phyloP scores from a whole-genome alignment of 1,140 invertebrate genomes.

The Drosophila tropicalis region DNA sequence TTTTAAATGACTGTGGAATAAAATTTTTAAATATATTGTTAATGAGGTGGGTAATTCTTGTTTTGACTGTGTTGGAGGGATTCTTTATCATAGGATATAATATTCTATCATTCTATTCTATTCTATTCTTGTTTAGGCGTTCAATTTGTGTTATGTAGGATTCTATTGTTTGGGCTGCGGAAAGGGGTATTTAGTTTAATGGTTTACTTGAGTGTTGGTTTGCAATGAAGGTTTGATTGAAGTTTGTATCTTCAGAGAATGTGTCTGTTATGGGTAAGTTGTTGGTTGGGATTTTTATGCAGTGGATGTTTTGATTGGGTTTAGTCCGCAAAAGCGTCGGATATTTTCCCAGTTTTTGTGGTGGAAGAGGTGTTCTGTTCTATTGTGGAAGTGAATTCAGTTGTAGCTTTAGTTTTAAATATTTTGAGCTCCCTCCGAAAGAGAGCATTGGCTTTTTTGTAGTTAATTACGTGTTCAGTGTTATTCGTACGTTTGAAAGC shows the following conservation, averaged over 20 bases:
- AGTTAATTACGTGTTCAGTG: not conserved
- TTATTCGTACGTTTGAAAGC: constrained; percentile 9
- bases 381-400: constrained; percentile 1
- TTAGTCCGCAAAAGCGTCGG: constrained; percentile 7
- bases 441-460: constrained; percentile 22
- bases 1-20: not conserved
- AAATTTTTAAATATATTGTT: not conserved
- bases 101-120: too few species aligned
- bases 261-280: not conserved
- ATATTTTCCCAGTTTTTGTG: constrained; percentile 20
- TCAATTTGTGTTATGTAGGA: too few species aligned
- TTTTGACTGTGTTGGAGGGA: not conserved
- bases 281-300: constrained; percentile 6
- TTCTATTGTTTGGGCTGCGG: too few species aligned
- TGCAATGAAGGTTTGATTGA: not conserved
- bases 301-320: constrained; percentile 22
- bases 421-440: constrained; percentile 18
- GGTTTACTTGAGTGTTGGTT: too few species aligned
- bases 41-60: not conserved
- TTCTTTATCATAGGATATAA: not conserved
- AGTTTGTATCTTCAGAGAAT: not conserved
- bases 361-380: not conserved
- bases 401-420: not conserved
- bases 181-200: not conserved
- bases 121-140: too few species aligned